These are phyloP conservation scores for Heliothis peltigera DNA, from an alignment of 2,888 invertebrate species.

Conservation along the genomic window DNA sequence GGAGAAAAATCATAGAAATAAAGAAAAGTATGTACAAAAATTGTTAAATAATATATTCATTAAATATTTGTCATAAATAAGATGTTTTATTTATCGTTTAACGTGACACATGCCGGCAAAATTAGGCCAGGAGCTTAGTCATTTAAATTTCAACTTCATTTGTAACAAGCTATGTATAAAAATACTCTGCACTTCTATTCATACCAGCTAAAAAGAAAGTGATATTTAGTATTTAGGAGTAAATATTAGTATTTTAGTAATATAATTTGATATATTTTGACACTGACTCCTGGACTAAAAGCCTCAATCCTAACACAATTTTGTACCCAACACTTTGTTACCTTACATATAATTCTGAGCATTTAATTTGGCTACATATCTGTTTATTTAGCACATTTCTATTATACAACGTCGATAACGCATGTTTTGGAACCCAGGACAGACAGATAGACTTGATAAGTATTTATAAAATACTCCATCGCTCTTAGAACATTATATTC, in stretches of 20 bases:
- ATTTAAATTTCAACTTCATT: not conserved
- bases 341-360: constrained; percentile 61
- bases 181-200: constrained; percentile 40
- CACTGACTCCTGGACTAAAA: constrained; percentile 54
- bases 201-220: constrained; percentile 24
- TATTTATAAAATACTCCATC: not conserved
- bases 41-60: constrained; percentile 6
- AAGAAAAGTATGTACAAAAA: too few relatives aligned
- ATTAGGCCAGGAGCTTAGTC: constrained; percentile 56
- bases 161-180: constrained; percentile 36
- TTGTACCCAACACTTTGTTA: constrained; percentile 62
- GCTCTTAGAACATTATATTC: not conserved
- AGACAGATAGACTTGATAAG: not conserved
- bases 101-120: constrained; percentile 35
- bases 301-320: constrained; percentile 54
- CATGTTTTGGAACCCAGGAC: constrained; percentile 16
- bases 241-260: constrained; percentile 3
- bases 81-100: constrained; percentile 35
- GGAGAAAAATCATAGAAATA: too few relatives aligned
- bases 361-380: constrained; percentile 58
- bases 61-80: not conserved
- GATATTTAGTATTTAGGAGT: not conserved
- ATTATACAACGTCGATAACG: constrained; percentile 34
- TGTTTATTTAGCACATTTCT: constrained; percentile 25
- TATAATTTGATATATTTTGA: constrained; percentile 24